Evolutionary conservation across 92 coral and sea anemone genomes (phyloP).

Genomic region (Pocillopora meandrina): DNA sequence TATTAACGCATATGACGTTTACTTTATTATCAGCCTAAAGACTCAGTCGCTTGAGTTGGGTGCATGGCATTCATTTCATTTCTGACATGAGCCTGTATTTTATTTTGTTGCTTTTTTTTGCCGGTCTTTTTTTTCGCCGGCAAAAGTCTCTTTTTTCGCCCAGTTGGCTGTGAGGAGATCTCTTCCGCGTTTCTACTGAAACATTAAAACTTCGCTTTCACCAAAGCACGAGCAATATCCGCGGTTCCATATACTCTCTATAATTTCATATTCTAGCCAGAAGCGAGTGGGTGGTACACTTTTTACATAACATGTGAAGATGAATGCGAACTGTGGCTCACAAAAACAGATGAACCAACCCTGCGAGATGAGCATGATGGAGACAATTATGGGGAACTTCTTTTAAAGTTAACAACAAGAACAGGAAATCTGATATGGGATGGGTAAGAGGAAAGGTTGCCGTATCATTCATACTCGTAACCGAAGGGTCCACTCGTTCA

Average conservation of each 20-base stretch:
- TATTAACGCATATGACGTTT: no score
- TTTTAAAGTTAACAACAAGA: background rate
- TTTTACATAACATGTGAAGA: conserved; percentile 64
- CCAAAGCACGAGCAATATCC: background rate
- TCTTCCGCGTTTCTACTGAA: background rate
- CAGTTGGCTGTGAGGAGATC: no score
- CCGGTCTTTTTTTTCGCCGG: no score
- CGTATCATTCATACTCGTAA: background rate
- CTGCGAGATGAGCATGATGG: background rate
- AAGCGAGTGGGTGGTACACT: conserved; percentile 40
- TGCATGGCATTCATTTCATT: no score
- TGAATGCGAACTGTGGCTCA: conserved; percentile 59
- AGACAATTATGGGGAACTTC: background rate
- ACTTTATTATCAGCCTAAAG: no score
- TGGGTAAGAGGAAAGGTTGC: conserved; percentile 8
- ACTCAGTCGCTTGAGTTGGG: no score
- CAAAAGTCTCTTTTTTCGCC: no score
- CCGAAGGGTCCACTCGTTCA: background rate
- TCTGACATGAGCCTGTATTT: no score
- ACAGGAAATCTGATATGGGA: conserved; percentile 35
- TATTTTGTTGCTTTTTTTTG: no score
- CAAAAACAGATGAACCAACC: conserved; percentile 27
- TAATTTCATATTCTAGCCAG: conserved; percentile 28
- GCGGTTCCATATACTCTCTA: background rate
- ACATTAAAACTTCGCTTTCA: no score